These are phyloP conservation scores for Epizoanthus stellaris DNA, from an alignment of 92 coral and sea anemone genomes.

Conservation along the genomic window DNA sequence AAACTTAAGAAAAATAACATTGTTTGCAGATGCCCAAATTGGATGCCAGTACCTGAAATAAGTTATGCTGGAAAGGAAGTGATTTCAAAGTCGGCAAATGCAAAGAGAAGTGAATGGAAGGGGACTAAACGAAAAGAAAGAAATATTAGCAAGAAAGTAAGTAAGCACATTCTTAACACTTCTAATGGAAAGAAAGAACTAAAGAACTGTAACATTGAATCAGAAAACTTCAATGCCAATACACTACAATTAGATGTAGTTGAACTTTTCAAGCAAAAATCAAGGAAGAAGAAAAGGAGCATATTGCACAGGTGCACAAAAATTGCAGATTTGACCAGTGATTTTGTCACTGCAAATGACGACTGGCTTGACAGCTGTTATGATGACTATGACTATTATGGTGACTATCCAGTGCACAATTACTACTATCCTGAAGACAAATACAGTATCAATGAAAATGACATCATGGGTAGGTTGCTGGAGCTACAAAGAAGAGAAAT, in stretches of 20 bases:
- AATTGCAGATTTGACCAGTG: not conserved
- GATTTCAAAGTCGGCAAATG: not conserved
- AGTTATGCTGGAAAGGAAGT: not conserved
- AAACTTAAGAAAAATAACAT: conserved; percentile 33
- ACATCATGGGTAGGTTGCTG: conserved; percentile 39
- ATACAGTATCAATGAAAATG: conserved; percentile 39
- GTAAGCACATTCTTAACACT: conserved; percentile 5
- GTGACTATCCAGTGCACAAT: too few species aligned
- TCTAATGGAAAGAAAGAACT: conserved; percentile 45
- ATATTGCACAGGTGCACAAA: not conserved
- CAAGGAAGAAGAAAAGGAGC: conserved; percentile 16
- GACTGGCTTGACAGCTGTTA: not conserved
- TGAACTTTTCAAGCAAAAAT: not conserved
- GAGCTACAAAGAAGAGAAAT: conserved; percentile 85
- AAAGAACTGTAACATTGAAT: conserved; percentile 69
- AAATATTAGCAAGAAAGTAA: not conserved
- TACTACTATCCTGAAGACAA: conserved; percentile 2
- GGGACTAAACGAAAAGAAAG: conserved; percentile 10
- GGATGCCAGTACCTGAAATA: conserved; percentile 14
- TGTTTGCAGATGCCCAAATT: conserved; percentile 39
- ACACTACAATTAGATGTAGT: conserved; percentile 74
- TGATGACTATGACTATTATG: not conserved
- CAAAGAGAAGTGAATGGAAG: not conserved
- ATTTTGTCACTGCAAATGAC: not conserved
- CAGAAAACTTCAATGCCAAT: conserved; percentile 80